Evolutionary conservation across 2,113 vertebrate species (phyloP).

Genomic region (Phyllostomus hastatus): DNA sequence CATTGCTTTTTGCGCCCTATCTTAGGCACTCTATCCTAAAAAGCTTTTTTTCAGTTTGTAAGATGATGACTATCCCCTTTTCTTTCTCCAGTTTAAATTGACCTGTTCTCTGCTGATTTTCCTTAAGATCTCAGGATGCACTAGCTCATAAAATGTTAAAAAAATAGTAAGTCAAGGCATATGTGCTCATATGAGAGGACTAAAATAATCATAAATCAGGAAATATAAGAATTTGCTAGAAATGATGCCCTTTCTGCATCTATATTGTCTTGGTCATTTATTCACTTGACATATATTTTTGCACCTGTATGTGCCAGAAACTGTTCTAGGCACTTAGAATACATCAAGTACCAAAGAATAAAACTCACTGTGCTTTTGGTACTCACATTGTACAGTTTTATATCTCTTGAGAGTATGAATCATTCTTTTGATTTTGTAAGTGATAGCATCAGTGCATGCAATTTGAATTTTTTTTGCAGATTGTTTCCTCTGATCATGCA

Average conservation of each 20-base stretch:
- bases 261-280: neutral
- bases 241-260: neutral
- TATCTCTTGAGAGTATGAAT: slow-evolving; percentile 42
- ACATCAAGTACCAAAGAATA: neutral
- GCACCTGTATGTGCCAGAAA: neutral
- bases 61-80: neutral
- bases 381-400: slow-evolving; percentile 2
- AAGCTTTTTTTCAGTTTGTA: neutral
- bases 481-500: neutral
- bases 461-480: neutral
- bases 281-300: neutral
- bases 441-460: neutral
- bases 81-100: neutral
- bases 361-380: neutral
- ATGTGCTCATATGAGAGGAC: neutral
- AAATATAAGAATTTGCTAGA: neutral
- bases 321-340: neutral
- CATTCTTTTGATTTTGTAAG: slow-evolving; percentile 21
- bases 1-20: neutral
- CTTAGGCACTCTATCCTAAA: neutral
- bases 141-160: neutral
- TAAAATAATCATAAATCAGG: neutral
- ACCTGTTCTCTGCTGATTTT: slow-evolving; percentile 1
- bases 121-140: neutral
- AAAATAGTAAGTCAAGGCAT: neutral